Evolutionary conservation across 2,888 invertebrate species (phyloP), one percentile per base, ranked within the genome.

Genomic region (Campaea margaritaria): DNA sequence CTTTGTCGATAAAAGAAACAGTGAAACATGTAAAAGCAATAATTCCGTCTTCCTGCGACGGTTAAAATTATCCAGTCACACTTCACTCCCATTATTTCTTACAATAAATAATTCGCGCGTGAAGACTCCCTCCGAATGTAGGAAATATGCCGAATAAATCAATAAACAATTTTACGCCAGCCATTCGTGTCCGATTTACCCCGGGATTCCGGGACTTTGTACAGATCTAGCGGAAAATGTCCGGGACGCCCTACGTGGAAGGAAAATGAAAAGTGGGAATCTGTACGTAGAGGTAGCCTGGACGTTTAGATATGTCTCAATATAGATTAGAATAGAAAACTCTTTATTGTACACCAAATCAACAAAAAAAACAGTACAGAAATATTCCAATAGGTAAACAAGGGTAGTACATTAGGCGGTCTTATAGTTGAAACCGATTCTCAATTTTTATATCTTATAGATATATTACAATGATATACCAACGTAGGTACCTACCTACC

Each of bases 121-220:
- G 72, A 71, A 64, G 63, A 36, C 16, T 16, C 44, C 36, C 46
- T 41, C 55, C 45, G 12, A 39, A 11, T 12, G 31, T 58, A 58
- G 31, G 53, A 50, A 49, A 59, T 41, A 53, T 59, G 36, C 34
- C 45, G 58, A 62, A 58, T 84, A 88, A 89, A 91, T 90, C 89
- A 85, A 90, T 88, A 89, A 87, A 87, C 90, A 89, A 91, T 90
- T 91, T 91, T 83, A 86, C 87, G 89, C 87, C 83, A 58, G 44
- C 48, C 48, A 83, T 76, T 83, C 80, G 67, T 77, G 76, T 78
- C 77, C 85, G 79, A 79, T 81, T 83, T 83, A 86, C 83, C 82
- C 39, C 55, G 58, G 50, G 55, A 63, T 82, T 82, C 73, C 77
- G 76, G 76, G 75, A 84, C 86, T 88, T 87, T 86, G 85, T 87